These are phyloP conservation scores for Phyllopteryx taeniolatus DNA, from an alignment of 2,113 vertebrate species.

Conservation along the genomic window DNA sequence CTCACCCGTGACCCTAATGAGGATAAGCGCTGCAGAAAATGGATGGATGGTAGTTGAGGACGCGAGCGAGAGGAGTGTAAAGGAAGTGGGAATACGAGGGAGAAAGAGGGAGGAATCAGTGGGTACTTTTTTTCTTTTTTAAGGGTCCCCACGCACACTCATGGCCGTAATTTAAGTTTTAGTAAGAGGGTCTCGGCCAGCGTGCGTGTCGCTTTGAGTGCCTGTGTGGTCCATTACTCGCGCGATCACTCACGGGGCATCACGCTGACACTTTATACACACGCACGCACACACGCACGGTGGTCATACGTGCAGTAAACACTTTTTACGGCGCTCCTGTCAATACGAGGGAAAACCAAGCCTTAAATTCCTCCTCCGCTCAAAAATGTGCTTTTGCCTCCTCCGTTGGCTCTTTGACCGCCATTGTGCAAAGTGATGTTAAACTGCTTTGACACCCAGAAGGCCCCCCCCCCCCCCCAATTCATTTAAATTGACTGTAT, in stretches of 20 bases:
- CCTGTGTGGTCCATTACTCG: conserved; percentile 70
- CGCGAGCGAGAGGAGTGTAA: conserved; percentile 7
- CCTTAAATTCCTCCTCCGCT: conserved; percentile 12
- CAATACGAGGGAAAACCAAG: conserved; percentile 10
- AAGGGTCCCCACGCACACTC: conserved; percentile 39
- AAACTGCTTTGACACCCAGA: not conserved
- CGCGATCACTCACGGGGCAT: conserved; percentile 49
- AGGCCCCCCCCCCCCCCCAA: not conserved
- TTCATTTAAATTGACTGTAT: not conserved
- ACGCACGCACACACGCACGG: conserved; percentile 22
- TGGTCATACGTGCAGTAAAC: not conserved
- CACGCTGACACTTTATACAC: conserved; percentile 34
- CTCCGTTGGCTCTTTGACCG: conserved; percentile 2
- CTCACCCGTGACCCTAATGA: too few relatives aligned
- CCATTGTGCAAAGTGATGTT: not conserved
- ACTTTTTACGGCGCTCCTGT: conserved; percentile 14
- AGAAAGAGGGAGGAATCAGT: conserved; percentile 26
- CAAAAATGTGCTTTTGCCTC: conserved; percentile 10
- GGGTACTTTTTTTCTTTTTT: conserved; percentile 25
- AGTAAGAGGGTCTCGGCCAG: conserved; percentile 46
- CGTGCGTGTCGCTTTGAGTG: conserved; percentile 38
- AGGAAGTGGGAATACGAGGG: conserved; percentile 35
- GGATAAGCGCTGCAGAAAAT: not conserved
- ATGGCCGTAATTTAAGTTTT: conserved; percentile 57
- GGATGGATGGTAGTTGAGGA: not conserved